phyloP scores from a whole-genome alignment of 2,888 invertebrate species.

The Cerastoderma edule region DNA sequence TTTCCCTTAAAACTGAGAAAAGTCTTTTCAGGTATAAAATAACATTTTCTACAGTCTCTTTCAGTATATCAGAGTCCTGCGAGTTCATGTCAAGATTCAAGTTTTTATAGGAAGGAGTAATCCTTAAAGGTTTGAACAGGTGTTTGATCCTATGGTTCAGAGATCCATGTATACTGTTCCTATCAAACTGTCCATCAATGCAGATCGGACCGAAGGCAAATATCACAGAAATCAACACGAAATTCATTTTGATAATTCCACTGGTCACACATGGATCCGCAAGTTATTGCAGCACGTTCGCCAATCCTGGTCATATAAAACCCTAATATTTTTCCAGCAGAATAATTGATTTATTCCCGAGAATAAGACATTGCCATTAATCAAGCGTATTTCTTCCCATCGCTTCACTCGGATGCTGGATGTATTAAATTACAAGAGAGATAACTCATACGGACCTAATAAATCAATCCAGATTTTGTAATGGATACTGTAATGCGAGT shows the following conservation, averaged over 20 bases:
- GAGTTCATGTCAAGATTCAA: constrained; percentile 51
- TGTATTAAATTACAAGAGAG: constrained; percentile 39
- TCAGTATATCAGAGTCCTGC: constrained; percentile 48
- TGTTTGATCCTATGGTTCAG: constrained; percentile 23
- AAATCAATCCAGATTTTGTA: background rate
- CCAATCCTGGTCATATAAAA: constrained; percentile 17
- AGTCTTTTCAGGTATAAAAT: constrained; percentile 50
- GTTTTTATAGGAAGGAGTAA: constrained; percentile 50
- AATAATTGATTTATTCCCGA: constrained; percentile 29
- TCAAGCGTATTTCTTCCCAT: constrained; percentile 30
- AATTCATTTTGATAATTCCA: constrained; percentile 13
- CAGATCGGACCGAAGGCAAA: background rate
- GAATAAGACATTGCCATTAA: constrained; percentile 29
- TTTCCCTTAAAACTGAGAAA: constrained; percentile 60
- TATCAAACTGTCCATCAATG: constrained; percentile 13
- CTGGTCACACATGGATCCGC: background rate
- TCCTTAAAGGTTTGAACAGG: constrained; percentile 50
- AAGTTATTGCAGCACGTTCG: too few relatives aligned
- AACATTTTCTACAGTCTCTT: constrained; percentile 59
- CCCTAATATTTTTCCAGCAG: constrained; percentile 19
- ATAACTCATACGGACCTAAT: constrained; percentile 24
- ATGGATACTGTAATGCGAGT: background rate
- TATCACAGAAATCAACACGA: background rate
- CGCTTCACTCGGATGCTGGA: constrained; percentile 18
- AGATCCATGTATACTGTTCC: constrained; percentile 10